Percentiles rank a stretch among this genome's conserved stretches.
Evolutionary conservation across 2,113 vertebrate species (phyloP).

Genomic region (Anguilla rostrata): DNA sequence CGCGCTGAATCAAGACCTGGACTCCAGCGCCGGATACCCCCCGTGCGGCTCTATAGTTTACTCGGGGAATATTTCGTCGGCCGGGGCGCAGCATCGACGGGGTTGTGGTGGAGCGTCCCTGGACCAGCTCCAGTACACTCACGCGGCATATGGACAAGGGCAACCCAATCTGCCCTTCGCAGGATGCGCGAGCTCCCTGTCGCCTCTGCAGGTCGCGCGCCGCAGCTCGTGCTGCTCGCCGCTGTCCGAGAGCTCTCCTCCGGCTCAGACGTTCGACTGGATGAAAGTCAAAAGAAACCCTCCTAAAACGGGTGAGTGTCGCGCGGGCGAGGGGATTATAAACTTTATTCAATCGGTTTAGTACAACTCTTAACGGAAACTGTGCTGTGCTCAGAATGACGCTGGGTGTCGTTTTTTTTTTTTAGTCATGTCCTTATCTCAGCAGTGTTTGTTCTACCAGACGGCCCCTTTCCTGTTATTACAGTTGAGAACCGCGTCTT

Average conservation of each 20-base stretch:
- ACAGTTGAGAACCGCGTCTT: not conserved
- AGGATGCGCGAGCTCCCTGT: conserved; percentile 82
- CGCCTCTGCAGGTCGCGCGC: conserved; percentile 83
- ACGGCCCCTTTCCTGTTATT: not conserved
- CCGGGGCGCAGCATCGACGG: conserved; percentile 83
- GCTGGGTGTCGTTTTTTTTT: too few relatives aligned
- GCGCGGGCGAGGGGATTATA: not conserved
- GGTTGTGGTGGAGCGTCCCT: conserved; percentile 80
- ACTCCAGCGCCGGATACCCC: conserved; percentile 79
- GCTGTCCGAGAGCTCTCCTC: conserved; percentile 77
- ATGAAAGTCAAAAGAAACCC: conserved; percentile 99
- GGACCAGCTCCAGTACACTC: conserved; percentile 81
- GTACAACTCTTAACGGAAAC: too few relatives aligned
- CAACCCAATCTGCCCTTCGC: conserved; percentile 75
- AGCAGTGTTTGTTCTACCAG: not conserved
- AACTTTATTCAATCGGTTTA: not conserved
- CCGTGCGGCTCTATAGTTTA: conserved; percentile 87
- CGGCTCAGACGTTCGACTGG: conserved; percentile 97
- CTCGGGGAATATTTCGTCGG: conserved; percentile 84
- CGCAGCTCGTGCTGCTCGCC: conserved; percentile 87
- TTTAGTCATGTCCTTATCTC: not conserved
- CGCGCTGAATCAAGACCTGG: conserved; percentile 86
- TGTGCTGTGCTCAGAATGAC: too few relatives aligned
- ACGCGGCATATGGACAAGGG: conserved; percentile 85
- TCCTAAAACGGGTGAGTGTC: conserved; percentile 91